Evolutionary conservation across 1,140 invertebrate genomes (phyloP).

Genomic region (Drosophila baimaii): DNA sequence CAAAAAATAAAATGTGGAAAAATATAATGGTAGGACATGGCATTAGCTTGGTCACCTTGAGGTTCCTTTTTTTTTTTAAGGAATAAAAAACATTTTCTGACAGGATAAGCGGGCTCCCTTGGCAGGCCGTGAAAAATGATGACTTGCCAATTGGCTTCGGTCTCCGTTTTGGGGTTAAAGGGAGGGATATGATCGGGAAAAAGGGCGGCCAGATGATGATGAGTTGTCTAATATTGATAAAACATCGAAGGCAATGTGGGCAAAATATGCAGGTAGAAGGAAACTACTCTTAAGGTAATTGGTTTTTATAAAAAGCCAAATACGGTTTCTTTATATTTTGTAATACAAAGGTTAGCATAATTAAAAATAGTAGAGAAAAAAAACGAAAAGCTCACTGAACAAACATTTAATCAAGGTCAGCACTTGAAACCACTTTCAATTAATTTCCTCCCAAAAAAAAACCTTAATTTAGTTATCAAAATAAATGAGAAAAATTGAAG

Average conservation of each 20-base stretch:
- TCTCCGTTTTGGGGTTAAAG: background rate
- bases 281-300: background rate
- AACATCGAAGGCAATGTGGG: slow-evolving; percentile 10
- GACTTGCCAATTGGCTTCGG: slow-evolving; percentile 32
- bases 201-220: slow-evolving; percentile 25
- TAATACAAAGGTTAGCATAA: background rate
- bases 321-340: background rate
- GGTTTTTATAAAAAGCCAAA: too few relatives aligned
- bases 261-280: background rate
- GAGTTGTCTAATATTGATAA: slow-evolving; percentile 36
- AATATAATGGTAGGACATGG: slow-evolving; percentile 68
- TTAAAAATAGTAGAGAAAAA: background rate
- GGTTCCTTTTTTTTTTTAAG: slow-evolving; percentile 17
- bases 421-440: slow-evolving; percentile 11
- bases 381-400: background rate
- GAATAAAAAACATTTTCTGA: slow-evolving; percentile 65
- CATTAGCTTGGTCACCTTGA: slow-evolving; percentile 68
- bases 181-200: slow-evolving; percentile 1
- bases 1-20: slow-evolving; percentile 43
- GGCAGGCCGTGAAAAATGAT: slow-evolving; percentile 69
- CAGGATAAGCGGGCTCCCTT: slow-evolving; percentile 72
- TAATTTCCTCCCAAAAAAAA: slow-evolving; percentile 19
- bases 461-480: slow-evolving; percentile 61
- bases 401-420: slow-evolving; percentile 5
- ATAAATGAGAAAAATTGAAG: slow-evolving; percentile 31